Evolutionary conservation across 2,113 vertebrate genomes (phyloP).

Genomic region (Pelecanus crispus): DNA sequence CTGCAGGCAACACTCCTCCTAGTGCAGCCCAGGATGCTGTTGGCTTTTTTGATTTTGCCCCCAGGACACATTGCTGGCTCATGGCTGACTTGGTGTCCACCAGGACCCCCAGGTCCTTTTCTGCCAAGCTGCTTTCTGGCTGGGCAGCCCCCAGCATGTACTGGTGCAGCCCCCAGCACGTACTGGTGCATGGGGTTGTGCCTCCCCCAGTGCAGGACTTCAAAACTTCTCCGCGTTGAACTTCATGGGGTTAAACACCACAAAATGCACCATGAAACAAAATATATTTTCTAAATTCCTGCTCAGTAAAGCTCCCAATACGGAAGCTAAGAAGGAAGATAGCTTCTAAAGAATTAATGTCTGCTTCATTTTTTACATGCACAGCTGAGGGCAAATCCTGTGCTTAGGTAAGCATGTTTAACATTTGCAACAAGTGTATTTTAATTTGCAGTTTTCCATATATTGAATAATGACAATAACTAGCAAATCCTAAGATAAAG

Average conservation of each 20-base stretch:
- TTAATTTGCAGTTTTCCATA: neutral
- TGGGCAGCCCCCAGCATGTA: neutral
- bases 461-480: neutral
- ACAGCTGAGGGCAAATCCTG: neutral
- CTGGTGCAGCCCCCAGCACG: neutral
- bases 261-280: neutral
- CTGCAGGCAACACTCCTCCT: neutral
- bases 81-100: neutral
- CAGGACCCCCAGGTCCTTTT: neutral
- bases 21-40: neutral
- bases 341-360: neutral
- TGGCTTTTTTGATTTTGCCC: neutral
- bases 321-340: neutral
- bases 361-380: neutral
- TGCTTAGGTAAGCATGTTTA: neutral
- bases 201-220: too few species aligned
- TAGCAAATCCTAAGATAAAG: neutral
- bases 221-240: neutral
- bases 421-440: neutral
- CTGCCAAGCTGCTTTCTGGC: neutral
- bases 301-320: neutral
- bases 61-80: neutral
- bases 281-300: neutral
- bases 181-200: neutral
- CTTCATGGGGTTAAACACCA: neutral